Conservation (phyloP, 1,140 invertebrate species). For the Saccostrea echinata region DNA sequence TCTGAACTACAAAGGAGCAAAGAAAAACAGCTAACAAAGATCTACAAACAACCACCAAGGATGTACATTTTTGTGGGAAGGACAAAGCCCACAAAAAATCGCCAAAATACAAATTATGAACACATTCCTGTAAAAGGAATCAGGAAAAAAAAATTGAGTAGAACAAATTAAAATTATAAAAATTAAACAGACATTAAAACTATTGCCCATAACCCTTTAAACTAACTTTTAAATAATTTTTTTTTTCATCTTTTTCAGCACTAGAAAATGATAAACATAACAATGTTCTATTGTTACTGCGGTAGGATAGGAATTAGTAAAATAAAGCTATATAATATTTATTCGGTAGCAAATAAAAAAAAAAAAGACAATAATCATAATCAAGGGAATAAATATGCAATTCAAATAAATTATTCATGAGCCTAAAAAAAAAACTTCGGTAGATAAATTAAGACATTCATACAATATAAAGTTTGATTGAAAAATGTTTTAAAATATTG, state of each 20-base stretch:
- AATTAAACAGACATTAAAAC: background rate
- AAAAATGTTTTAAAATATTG: conserved; percentile 1
- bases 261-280: background rate
- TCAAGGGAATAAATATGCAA: background rate
- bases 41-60: conserved; percentile 26
- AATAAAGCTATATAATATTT: background rate
- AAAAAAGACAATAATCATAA: background rate
- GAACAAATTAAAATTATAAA: conserved; percentile 26
- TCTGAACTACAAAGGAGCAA: conserved; percentile 27
- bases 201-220: conserved; percentile 36
- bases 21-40: conserved; percentile 14
- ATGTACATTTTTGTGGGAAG: conserved; percentile 2
- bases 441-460: conserved; percentile 12
- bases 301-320: background rate
- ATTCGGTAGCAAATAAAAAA: conserved; percentile 13
- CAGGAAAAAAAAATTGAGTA: conserved; percentile 13
- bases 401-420: background rate
- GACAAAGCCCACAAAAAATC: background rate
- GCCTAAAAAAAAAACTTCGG: background rate
- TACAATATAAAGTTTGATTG: conserved; percentile 24
- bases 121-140: conserved; percentile 26
- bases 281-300: background rate
- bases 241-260: conserved; percentile 4
- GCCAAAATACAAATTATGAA: conserved; percentile 21
- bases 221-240: background rate